Conservation (phyloP, 1,140 invertebrate species). For the Lethrus apterus region DNA sequence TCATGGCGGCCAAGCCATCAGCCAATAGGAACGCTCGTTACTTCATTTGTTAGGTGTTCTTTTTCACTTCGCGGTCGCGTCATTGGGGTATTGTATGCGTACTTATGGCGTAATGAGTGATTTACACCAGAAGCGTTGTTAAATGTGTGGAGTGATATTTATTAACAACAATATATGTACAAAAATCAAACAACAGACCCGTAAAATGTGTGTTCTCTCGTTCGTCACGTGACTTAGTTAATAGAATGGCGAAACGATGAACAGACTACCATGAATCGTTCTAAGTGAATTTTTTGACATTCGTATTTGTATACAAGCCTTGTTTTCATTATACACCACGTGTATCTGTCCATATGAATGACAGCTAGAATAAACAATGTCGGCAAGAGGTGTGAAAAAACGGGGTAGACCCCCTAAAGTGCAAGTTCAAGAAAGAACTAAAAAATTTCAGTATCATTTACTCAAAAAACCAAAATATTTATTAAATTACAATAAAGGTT, state of each 20-base stretch:
- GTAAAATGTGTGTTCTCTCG: conserved; percentile 40
- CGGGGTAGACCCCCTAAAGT: conserved; percentile 83
- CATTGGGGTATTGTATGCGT: conserved; percentile 51
- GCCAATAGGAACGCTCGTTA: conserved; percentile 54
- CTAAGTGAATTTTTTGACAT: conserved; percentile 50
- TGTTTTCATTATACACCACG: conserved; percentile 45
- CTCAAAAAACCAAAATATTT: conserved; percentile 90
- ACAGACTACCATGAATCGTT: conserved; percentile 48
- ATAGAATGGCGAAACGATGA: conserved; percentile 55
- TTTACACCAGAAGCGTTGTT: conserved; percentile 16
- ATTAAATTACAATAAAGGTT: conserved; percentile 57
- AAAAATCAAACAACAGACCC: conserved; percentile 12
- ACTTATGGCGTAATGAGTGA: conserved; percentile 27
- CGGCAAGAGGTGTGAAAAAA: conserved; percentile 75
- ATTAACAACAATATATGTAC: conserved; percentile 13
- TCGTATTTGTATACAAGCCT: conserved; percentile 56
- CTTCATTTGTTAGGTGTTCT: conserved; percentile 45
- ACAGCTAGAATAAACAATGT: conserved; percentile 54
- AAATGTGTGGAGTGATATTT: conserved; percentile 11
- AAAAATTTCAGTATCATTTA: conserved; percentile 78
- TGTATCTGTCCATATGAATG: conserved; percentile 38
- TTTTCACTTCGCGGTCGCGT: conserved; percentile 50
- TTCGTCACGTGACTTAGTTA: conserved; percentile 52
- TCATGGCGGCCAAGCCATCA: conserved; percentile 53
- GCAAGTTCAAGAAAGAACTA: conserved; percentile 70